A percentile compares a stretch with the other conserved stretches of the same genome.
These are phyloP conservation scores for Orthosia incerta DNA, from an alignment of 2,888 invertebrate species.

Conservation along the genomic window DNA sequence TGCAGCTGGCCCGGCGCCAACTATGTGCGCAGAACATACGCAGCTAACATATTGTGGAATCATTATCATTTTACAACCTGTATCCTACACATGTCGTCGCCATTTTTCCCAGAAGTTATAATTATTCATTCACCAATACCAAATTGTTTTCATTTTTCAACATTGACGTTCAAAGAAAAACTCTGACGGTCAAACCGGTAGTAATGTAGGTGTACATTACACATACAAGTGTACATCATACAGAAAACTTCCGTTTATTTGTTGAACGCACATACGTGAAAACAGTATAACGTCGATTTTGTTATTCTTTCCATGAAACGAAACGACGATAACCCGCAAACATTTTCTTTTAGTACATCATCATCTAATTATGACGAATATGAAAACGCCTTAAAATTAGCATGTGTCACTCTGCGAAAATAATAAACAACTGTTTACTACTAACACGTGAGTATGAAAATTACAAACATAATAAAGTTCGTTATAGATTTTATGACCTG, in stretches of 20 bases:
- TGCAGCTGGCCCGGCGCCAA: conserved; percentile 84
- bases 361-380: conserved; percentile 1
- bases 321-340: conserved; percentile 30
- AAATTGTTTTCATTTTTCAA: conserved; percentile 62
- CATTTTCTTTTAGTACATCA: conserved; percentile 20
- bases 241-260: conserved; percentile 50
- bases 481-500: not conserved
- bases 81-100: conserved; percentile 71
- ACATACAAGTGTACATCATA: no score
- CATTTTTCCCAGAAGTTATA: conserved; percentile 69
- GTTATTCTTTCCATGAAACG: conserved; percentile 45
- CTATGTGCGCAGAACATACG: conserved; percentile 73
- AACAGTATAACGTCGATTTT: conserved; percentile 45
- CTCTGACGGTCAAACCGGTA: conserved; percentile 57
- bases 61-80: conserved; percentile 75
- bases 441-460: not conserved
- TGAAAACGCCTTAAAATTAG: not conserved
- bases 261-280: conserved; percentile 33
- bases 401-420: not conserved
- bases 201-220: conserved; percentile 46
- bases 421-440: not conserved
- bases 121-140: conserved; percentile 68
- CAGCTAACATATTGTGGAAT: conserved; percentile 80
- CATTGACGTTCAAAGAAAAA: conserved; percentile 66
- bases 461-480: not conserved